A percentile compares a stretch with the other conserved stretches of the same genome.
These are phyloP conservation scores for Acanthosoma haemorrhoidale DNA, from an alignment of 2,888 invertebrate genomes.

Conservation along the genomic window DNA sequence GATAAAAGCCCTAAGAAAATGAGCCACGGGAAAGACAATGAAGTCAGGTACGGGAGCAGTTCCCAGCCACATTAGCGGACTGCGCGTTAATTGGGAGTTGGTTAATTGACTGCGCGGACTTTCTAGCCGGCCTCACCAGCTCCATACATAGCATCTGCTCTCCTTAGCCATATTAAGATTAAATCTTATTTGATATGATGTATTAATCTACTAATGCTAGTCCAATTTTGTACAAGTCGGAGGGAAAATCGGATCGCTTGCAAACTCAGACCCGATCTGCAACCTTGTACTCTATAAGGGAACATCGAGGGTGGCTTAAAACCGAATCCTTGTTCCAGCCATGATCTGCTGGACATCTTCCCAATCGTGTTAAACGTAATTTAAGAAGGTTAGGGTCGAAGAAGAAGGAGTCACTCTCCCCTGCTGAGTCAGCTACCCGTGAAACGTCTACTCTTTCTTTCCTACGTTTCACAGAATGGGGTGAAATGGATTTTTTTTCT, in stretches of 20 bases:
- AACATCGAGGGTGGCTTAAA: too few species aligned
- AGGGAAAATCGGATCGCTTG: too few species aligned
- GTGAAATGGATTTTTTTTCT: not conserved
- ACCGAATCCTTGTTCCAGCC: too few species aligned
- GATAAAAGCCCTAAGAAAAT: not conserved
- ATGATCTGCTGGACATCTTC: too few species aligned
- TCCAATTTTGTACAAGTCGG: too few species aligned
- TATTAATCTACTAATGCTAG: too few species aligned
- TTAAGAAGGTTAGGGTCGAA: conserved; percentile 4
- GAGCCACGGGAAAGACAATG: not conserved
- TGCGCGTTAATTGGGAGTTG: not conserved
- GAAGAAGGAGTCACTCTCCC: not conserved
- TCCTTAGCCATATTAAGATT: not conserved
- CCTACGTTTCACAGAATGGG: not conserved
- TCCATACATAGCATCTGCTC: not conserved
- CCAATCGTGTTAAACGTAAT: not conserved
- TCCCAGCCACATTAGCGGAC: not conserved
- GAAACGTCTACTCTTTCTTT: not conserved
- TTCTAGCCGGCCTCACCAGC: not conserved
- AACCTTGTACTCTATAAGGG: too few species aligned
- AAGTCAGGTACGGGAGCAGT: not conserved
- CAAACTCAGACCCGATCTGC: too few species aligned
- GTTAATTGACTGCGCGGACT: not conserved
- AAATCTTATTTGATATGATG: not conserved
- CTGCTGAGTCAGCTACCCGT: not conserved